Percentiles rank a stretch among this genome's conserved stretches.
phyloP scores from a whole-genome alignment of 2,113 vertebrate genomes.

The Malurus alboscapulatus region DNA sequence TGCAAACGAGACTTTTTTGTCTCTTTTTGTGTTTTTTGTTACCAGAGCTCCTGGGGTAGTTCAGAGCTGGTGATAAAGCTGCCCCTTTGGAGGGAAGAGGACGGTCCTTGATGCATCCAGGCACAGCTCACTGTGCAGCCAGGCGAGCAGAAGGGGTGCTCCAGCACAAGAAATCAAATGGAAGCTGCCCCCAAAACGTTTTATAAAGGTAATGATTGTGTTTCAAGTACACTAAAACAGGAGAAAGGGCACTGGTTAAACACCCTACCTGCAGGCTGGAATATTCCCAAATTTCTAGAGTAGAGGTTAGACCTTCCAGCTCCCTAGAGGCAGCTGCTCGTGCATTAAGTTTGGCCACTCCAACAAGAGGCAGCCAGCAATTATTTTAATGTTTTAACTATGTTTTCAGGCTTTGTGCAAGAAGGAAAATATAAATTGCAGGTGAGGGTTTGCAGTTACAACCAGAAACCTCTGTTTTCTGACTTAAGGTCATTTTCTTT shows the following conservation, averaged over 20 bases:
- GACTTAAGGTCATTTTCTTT: constrained; percentile 63
- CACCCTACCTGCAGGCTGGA: constrained; percentile 30
- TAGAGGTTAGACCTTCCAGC: constrained; percentile 11
- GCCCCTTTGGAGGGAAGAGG: not conserved
- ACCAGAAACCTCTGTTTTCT: constrained; percentile 56
- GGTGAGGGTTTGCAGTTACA: constrained; percentile 40
- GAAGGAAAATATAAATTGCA: constrained; percentile 57
- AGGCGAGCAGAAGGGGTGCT: not conserved
- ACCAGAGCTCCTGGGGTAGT: accelerated
- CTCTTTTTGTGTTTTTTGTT: too few relatives aligned
- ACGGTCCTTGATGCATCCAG: not conserved
- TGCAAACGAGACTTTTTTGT: not conserved
- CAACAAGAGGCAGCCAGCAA: not conserved
- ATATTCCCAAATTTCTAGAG: not conserved
- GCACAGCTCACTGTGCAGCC: not conserved
- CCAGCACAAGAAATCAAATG: not conserved
- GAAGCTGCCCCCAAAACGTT: accelerated
- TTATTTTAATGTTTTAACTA: constrained; percentile 58
- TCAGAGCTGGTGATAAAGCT: not conserved
- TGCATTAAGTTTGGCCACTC: constrained; percentile 30
- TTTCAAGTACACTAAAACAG: not conserved
- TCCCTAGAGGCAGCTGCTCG: constrained; percentile 1
- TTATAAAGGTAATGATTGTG: not conserved
- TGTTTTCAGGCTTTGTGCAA: constrained; percentile 55
- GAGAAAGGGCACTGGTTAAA: constrained; percentile 39